These are phyloP conservation scores for Eilema depressum DNA, from an alignment of 2,888 invertebrate species.

Conservation along the genomic window DNA sequence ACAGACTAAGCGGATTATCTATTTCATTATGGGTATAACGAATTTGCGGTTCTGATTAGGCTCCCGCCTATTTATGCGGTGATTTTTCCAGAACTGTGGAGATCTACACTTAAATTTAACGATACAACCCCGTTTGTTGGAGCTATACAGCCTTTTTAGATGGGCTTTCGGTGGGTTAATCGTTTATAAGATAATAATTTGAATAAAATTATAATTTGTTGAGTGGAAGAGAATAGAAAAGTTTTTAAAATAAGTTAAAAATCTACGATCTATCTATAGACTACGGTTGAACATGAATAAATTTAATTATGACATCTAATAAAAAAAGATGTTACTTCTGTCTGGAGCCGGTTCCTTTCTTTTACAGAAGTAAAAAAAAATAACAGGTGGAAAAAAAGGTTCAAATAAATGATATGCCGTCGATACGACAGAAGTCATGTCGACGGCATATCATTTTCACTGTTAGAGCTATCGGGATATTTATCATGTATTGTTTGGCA, in stretches of 20 bases:
- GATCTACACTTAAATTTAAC: slow-evolving; percentile 20
- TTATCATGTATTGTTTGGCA: no score
- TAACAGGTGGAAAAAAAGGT: no score
- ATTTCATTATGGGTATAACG: slow-evolving; percentile 47
- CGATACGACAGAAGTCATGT: no score
- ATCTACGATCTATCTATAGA: not conserved
- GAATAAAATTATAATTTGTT: slow-evolving; percentile 2
- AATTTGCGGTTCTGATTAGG: slow-evolving; percentile 48
- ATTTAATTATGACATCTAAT: not conserved
- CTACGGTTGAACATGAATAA: not conserved
- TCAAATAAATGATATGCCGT: no score
- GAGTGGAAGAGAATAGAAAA: not conserved
- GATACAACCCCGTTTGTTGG: not conserved
- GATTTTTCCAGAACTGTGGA: slow-evolving; percentile 32
- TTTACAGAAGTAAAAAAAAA: no score
- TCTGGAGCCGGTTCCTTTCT: no score
- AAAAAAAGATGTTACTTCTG: no score
- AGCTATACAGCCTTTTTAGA: slow-evolving; percentile 4
- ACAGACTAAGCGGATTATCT: slow-evolving; percentile 63
- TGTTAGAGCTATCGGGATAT: no score
- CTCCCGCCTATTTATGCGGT: slow-evolving; percentile 31
- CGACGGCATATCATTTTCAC: no score
- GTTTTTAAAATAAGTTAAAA: not conserved
- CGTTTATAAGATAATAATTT: slow-evolving; percentile 9
- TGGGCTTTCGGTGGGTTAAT: not conserved